Conservation (phyloP, 2,797 vertebrate species). For the Enoplosus armatus region DNA sequence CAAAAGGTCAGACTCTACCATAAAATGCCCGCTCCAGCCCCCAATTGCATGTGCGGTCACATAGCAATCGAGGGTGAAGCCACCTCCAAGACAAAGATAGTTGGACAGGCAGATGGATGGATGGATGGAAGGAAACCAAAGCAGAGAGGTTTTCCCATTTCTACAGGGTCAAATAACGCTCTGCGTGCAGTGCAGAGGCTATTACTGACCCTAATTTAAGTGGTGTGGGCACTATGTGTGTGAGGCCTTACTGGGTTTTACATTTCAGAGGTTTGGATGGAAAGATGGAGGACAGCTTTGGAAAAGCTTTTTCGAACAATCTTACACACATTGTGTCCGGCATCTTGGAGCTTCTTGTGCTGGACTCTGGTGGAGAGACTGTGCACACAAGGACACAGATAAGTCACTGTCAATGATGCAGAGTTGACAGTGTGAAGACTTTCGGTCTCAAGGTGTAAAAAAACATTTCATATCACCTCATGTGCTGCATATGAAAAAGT, state of each 20-base stretch:
- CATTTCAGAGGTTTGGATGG: conserved; percentile 62
- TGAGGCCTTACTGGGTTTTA: conserved; percentile 63
- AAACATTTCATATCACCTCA: conserved; percentile 5
- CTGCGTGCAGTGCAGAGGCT: conserved; percentile 46
- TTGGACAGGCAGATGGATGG: conserved; percentile 35
- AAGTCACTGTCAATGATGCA: conserved; percentile 73
- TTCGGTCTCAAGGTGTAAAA: conserved; percentile 6
- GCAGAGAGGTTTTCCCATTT: conserved; percentile 43
- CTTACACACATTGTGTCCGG: conserved; percentile 89
- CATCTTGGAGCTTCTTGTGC: conserved; percentile 84
- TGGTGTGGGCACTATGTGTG: conserved; percentile 45
- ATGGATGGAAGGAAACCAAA: conserved; percentile 36
- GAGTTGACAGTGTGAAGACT: conserved; percentile 10
- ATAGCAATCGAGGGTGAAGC: conserved; percentile 80
- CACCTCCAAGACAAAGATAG: conserved; percentile 64
- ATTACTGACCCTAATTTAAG: conserved; percentile 42
- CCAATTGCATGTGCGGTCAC: conserved; percentile 78
- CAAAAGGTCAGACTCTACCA: conserved; percentile 67
- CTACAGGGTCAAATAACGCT: conserved; percentile 56
- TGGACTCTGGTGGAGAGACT: conserved; percentile 81
- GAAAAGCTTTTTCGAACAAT: conserved; percentile 76
- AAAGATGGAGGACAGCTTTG: conserved; percentile 71
- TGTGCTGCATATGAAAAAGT: not conserved
- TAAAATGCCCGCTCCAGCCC: conserved; percentile 75
- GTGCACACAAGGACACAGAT: conserved; percentile 84